Evolutionary conservation across 1,140 invertebrate species (phyloP), one percentile per base, ranked within the genome.

Genomic region (Mycetomoellerius zeteki): DNA sequence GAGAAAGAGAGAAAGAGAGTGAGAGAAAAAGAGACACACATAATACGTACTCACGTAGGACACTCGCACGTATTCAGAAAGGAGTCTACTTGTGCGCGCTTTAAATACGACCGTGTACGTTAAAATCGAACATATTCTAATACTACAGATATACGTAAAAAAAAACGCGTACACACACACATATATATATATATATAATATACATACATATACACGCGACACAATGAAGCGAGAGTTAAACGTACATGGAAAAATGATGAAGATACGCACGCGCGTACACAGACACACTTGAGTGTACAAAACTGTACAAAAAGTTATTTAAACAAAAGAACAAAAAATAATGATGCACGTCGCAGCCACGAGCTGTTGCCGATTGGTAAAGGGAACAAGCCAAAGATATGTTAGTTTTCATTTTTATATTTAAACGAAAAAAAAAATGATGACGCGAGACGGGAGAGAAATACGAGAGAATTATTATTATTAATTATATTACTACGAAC

Each of bases 351-450:
- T 90, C 86, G 93, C 93, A 93, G 93, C 92, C 84, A 58, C 85
- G 86, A 71, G 93, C 93, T 94, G 93, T 92, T 89, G 94, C 91
- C 90, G 94, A 95, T 95, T 95, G 95, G 94, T 95, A 95, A 95
- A 95, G 95, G 95, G 95, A 95, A 95, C 95, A 95, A 95, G 95
- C 95, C 95, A 95, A 95, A 95, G 95, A 95, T 95, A 95, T 89
- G 93, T 95, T 95, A 95, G 94, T 95, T 95, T 95, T 95, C 95
- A 95, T 95, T 95, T 95, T 95, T 95, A 95, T 95, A 95, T 95
- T 95, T 94, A 94, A 94, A 89, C 90, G 94, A 92, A 90, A 89
- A 89, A 91, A 90, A 94, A 92, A 92, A 88, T 89, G 60, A 37
- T 33, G 54, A 75, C 78, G 89, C 81, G 86, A 89, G 89, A 91